A percentile compares a stretch with the other conserved stretches of the same genome.
phyloP scores from a whole-genome alignment of 1,140 invertebrate species.

The Papilio aristodemus region DNA sequence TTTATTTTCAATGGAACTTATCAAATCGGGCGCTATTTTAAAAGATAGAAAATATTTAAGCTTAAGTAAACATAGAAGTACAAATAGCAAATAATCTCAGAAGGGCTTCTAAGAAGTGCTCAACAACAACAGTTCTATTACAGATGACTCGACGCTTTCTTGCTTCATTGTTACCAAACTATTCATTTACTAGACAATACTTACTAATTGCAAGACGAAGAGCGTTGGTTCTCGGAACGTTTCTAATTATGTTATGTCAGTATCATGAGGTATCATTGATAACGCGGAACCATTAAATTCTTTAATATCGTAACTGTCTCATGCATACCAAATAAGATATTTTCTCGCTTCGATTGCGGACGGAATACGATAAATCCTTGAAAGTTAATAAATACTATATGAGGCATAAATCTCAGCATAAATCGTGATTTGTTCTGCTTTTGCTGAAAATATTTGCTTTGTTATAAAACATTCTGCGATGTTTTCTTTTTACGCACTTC shows the following conservation, averaged over 20 bases:
- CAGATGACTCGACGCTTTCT: constrained; percentile 48
- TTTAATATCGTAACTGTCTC: neutral
- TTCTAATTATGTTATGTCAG: constrained; percentile 31
- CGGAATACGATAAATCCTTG: neutral
- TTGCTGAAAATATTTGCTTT: constrained; percentile 16
- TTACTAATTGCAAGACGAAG: constrained; percentile 47
- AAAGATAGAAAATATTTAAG: neutral
- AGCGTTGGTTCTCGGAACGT: constrained; percentile 26
- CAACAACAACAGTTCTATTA: constrained; percentile 27
- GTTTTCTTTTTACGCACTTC: constrained; percentile 2
- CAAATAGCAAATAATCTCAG: neutral
- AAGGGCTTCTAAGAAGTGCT: constrained; percentile 1
- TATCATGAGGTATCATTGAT: constrained; percentile 10
- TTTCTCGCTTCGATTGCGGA: constrained; percentile 9
- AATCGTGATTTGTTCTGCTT: constrained; percentile 19
- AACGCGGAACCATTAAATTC: neutral
- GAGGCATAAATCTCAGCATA: constrained; percentile 6
- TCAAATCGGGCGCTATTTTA: too few relatives aligned
- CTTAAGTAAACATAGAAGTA: neutral
- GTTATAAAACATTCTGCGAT: constrained; percentile 6
- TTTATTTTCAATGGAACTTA: too few relatives aligned
- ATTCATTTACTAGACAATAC: constrained; percentile 52
- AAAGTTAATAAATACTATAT: constrained; percentile 21
- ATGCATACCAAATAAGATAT: neutral
- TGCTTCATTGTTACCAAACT: constrained; percentile 40